phyloP scores from a whole-genome alignment of 2,888 invertebrate genomes.

The Sesamia inferens region DNA sequence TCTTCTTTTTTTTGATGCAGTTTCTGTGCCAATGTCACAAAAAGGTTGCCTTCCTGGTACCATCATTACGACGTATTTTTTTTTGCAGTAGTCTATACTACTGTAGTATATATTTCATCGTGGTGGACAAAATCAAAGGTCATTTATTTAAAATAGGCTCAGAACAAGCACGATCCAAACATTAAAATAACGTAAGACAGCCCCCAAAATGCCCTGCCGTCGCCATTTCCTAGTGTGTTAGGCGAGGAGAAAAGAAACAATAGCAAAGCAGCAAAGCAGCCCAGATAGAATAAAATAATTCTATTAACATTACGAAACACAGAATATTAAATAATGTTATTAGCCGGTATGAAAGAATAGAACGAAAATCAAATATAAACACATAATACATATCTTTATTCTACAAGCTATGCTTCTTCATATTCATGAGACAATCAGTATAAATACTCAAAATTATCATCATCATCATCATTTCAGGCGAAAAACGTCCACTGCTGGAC shows the following conservation, averaged over 20 bases:
- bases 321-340: background rate
- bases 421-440: background rate
- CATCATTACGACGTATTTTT: background rate
- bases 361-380: background rate
- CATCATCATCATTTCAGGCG: too few species aligned
- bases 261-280: too few species aligned
- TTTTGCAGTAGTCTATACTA: too few species aligned
- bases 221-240: too few species aligned
- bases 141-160: too few species aligned
- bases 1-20: background rate
- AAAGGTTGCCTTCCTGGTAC: background rate
- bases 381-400: background rate
- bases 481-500: too few species aligned
- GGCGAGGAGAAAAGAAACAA: too few species aligned
- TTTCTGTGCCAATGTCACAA: background rate
- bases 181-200: too few species aligned
- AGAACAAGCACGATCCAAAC: too few species aligned
- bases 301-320: background rate
- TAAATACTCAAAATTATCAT: constrained; percentile 13
- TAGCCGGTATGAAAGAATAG: background rate
- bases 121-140: background rate
- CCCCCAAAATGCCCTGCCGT: too few species aligned
- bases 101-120: background rate
- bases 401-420: constrained; percentile 4
- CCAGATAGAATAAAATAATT: too few species aligned